phyloP scores from a whole-genome alignment of 1,140 invertebrate genomes.

The Homarus americanus region DNA sequence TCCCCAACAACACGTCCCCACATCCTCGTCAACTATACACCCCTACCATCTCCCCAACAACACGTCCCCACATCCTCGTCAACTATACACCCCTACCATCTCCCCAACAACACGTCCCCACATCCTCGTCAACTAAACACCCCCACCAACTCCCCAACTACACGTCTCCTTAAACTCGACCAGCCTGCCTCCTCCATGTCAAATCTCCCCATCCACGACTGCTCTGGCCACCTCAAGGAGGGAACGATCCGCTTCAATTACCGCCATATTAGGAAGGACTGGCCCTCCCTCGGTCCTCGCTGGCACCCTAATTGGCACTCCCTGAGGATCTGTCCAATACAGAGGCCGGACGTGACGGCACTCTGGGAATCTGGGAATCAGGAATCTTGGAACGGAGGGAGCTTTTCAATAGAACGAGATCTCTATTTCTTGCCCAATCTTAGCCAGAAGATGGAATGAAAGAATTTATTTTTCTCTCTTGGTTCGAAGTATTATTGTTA shows the following conservation, averaged over 20 bases:
- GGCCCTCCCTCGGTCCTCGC: conserved; percentile 12
- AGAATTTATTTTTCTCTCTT: background rate
- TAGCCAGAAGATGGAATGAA: background rate
- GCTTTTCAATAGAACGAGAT: conserved; percentile 12
- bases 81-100: background rate
- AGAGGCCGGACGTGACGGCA: conserved; percentile 40
- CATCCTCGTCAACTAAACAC: no score
- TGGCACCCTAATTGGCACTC: conserved; percentile 54
- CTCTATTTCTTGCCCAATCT: background rate
- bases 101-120: background rate
- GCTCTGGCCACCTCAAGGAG: background rate
- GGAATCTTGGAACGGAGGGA: background rate
- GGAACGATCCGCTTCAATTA: conserved; percentile 42
- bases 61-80: no score
- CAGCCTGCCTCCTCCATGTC: background rate
- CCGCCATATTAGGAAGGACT: conserved; percentile 11
- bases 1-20: background rate
- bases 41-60: background rate
- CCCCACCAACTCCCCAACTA: no score
- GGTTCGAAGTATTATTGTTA: no score
- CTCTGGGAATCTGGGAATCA: conserved; percentile 17
- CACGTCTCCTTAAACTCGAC: no score
- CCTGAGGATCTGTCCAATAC: conserved; percentile 49
- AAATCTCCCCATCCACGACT: background rate
- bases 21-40: background rate